Conservation (phyloP, 1,140 invertebrate species). For the Littorina saxatilis region DNA sequence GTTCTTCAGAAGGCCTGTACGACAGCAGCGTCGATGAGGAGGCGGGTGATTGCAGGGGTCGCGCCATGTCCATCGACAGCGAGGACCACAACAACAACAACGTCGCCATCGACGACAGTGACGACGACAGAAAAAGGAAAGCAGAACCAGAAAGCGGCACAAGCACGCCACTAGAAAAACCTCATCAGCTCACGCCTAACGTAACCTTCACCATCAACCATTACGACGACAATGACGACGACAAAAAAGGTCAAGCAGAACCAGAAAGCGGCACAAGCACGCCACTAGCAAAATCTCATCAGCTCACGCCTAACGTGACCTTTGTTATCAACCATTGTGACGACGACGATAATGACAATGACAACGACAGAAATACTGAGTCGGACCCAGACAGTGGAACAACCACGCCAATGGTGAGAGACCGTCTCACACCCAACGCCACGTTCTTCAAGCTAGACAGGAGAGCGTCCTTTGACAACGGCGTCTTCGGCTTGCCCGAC, state of each 20-base stretch:
- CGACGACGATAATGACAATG: not conserved
- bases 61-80: conserved; percentile 29
- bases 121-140: not conserved
- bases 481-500: conserved; percentile 3
- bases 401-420: too few species aligned
- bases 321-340: not conserved
- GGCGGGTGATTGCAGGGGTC: not conserved
- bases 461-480: conserved; percentile 26
- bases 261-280: too few species aligned
- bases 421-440: too few species aligned
- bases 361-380: not conserved
- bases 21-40: conserved; percentile 23
- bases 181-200: too few species aligned
- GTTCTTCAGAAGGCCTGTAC: conserved; percentile 29
- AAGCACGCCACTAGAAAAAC: too few species aligned
- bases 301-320: too few species aligned
- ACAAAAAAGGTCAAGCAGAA: too few species aligned
- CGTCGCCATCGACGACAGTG: not conserved
- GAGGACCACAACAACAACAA: not conserved
- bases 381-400: too few species aligned
- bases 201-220: not conserved
- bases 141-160: too few species aligned
- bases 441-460: conserved; percentile 13
- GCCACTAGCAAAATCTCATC: too few species aligned
- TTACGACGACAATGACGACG: conserved; percentile 3